These are phyloP conservation scores for Bombycilla garrulus DNA, from an alignment of 2,113 vertebrate species.

Conservation along the genomic window DNA sequence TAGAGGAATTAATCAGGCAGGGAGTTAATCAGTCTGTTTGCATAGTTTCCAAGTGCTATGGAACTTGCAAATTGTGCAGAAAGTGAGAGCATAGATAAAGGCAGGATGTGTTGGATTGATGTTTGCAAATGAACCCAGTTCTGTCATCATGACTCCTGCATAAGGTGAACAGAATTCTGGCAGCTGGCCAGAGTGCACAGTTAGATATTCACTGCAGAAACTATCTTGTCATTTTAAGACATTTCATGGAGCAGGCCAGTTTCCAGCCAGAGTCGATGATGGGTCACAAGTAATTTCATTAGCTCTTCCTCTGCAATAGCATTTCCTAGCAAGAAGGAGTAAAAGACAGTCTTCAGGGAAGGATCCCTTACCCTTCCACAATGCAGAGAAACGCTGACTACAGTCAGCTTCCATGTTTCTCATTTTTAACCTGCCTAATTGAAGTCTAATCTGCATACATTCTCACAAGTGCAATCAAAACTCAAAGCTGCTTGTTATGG, in stretches of 20 bases:
- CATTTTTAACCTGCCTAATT: neutral
- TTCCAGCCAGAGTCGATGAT: rapidly evolving
- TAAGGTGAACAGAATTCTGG: neutral
- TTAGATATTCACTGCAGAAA: neutral
- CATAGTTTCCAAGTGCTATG: neutral
- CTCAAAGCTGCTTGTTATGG: neutral
- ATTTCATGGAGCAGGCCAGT: rapidly evolving
- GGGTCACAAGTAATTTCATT: neutral
- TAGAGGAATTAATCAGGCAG: neutral
- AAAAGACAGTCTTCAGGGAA: neutral
- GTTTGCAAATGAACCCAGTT: neutral
- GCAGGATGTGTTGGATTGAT: neutral
- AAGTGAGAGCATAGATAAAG: neutral
- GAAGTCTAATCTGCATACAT: neutral
- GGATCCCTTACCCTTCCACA: neutral
- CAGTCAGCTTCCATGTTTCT: neutral
- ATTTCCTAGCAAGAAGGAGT: neutral
- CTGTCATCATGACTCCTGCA: neutral
- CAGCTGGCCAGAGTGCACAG: neutral
- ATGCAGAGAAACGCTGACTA: neutral
- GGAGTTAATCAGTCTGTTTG: neutral
- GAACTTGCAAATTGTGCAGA: neutral
- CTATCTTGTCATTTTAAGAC: neutral
- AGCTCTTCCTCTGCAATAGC: neutral
- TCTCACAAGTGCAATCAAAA: neutral